Conservation (phyloP, 2,113 vertebrate species). For the Myotis yumanensis region DNA sequence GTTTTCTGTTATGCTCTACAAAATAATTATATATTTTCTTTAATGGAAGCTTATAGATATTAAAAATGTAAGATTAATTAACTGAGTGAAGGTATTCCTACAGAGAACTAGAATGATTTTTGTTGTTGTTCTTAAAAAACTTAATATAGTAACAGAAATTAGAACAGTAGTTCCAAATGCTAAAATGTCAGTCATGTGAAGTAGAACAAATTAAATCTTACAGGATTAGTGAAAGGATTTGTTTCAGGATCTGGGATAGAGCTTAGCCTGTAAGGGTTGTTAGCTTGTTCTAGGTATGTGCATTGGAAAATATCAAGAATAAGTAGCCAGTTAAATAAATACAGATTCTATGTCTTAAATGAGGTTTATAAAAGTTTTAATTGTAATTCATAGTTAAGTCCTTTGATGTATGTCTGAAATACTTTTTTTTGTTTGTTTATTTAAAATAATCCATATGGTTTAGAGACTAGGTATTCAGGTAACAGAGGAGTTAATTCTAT, state of each 20-base stretch:
- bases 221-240: conserved; percentile 49
- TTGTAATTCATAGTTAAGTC: conserved; percentile 32
- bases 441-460: conserved; percentile 43
- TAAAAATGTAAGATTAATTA: conserved; percentile 11
- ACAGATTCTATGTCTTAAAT: not conserved
- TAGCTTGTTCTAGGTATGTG: not conserved
- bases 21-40: not conserved
- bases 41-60: not conserved
- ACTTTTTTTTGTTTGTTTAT: not conserved
- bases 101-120: conserved; percentile 9
- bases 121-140: conserved; percentile 31
- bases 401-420: conserved; percentile 12
- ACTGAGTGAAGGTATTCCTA: not conserved
- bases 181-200: conserved; percentile 53
- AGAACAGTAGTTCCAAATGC: conserved; percentile 3
- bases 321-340: conserved; percentile 19
- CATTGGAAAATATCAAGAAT: conserved; percentile 49
- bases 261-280: not conserved
- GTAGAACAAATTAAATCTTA: conserved; percentile 60
- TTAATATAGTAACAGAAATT: conserved; percentile 47
- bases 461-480: conserved; percentile 37
- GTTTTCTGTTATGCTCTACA: not conserved
- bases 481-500: not conserved
- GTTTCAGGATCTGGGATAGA: conserved; percentile 29
- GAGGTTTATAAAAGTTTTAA: not conserved